Conservation (phyloP, 1,140 invertebrate species). For the Phenacoccus solenopsis region DNA sequence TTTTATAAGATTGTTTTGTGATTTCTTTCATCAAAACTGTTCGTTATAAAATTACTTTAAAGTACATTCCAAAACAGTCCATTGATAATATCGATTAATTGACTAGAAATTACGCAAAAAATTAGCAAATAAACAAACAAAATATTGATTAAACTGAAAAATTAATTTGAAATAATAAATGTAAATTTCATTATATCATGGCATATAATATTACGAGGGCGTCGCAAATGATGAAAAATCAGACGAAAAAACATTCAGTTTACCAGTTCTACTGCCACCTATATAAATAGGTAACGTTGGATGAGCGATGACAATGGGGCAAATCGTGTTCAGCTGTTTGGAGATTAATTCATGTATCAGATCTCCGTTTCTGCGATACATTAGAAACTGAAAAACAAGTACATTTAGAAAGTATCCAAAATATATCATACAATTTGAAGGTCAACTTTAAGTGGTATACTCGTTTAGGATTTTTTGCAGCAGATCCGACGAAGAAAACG, state of each 20-base stretch:
- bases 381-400: constrained; percentile 23
- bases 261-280: constrained; percentile 24
- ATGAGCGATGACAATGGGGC: constrained; percentile 23
- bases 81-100: no score
- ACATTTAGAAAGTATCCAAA: constrained; percentile 5
- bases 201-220: background rate
- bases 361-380: constrained; percentile 22
- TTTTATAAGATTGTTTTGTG: no score
- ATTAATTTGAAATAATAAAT: background rate
- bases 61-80: no score
- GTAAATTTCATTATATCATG: background rate
- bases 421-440: background rate
- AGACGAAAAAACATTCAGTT: constrained; percentile 23
- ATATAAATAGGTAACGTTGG: constrained; percentile 24
- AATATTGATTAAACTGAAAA: background rate
- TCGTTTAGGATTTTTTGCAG: constrained; percentile 20
- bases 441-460: constrained; percentile 18
- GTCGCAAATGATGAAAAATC: no score
- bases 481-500: constrained; percentile 23
- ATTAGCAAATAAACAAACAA: no score
- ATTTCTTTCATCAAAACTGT: no score
- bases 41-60: no score
- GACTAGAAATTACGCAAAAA: no score
- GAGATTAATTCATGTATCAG: constrained; percentile 20
- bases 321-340: constrained; percentile 20